Percentiles rank a stretch among this genome's conserved stretches.
Evolutionary conservation across 1,140 invertebrate genomes (phyloP).

Genomic region (Tribolium madens): DNA sequence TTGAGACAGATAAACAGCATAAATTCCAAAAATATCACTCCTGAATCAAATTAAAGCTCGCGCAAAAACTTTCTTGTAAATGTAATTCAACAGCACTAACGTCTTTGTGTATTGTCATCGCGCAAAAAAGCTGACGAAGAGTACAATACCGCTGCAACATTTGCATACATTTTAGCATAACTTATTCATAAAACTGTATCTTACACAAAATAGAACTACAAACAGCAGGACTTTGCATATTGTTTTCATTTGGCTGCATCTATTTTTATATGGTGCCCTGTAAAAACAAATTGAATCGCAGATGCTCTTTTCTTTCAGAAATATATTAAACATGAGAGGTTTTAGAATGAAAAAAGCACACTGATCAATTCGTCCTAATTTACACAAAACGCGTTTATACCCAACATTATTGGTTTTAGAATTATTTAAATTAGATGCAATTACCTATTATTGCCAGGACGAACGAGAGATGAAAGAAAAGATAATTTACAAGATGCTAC

Average conservation of each 20-base stretch:
- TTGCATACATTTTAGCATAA: conserved; percentile 12
- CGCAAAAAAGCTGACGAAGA: not conserved
- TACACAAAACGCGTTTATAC: not conserved
- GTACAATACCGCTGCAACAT: conserved; percentile 6
- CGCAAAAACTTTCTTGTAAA: no score
- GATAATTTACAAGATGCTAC: conserved; percentile 31
- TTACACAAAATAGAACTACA: conserved; percentile 23
- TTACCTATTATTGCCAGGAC: not conserved
- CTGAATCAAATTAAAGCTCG: no score
- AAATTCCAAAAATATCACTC: no score
- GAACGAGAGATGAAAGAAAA: not conserved
- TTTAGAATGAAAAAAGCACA: not conserved
- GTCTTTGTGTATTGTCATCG: no score
- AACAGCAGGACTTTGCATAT: conserved; percentile 21
- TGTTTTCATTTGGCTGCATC: conserved; percentile 23
- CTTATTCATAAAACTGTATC: conserved; percentile 35
- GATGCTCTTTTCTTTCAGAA: conserved; percentile 9
- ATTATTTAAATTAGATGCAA: conserved; percentile 5
- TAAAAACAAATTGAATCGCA: conserved; percentile 36
- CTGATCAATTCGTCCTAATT: not conserved
- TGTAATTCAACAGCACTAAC: no score
- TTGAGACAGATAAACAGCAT: not conserved
- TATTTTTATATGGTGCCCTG: conserved; percentile 16
- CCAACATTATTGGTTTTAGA: not conserved
- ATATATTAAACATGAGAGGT: conserved; percentile 7